A percentile compares a stretch with the other conserved stretches of the same genome.
These are phyloP conservation scores for Cynaeus angustus DNA, from an alignment of 2,888 invertebrate genomes.

Conservation along the genomic window DNA sequence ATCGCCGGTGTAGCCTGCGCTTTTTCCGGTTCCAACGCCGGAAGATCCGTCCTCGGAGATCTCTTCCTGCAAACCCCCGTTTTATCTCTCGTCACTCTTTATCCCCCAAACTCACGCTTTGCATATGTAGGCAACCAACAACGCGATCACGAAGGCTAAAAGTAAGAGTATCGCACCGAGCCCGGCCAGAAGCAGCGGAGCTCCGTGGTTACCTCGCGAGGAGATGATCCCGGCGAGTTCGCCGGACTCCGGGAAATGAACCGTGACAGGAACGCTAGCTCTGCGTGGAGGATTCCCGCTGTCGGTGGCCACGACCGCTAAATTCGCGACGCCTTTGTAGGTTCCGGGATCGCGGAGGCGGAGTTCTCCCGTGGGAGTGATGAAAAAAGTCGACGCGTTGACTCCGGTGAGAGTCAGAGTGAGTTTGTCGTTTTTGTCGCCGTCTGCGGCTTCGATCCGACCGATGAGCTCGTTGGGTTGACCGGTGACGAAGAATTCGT, in stretches of 20 bases:
- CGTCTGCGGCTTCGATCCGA: conserved; percentile 89
- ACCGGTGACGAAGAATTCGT: conserved; percentile 81
- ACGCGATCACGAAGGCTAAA: conserved; percentile 83
- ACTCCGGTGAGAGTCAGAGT: conserved; percentile 77
- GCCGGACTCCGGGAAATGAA: conserved; percentile 75
- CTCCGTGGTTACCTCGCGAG: conserved; percentile 61
- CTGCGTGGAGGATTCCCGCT: conserved; percentile 88
- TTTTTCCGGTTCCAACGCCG: conserved; percentile 61
- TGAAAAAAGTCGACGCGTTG: conserved; percentile 73
- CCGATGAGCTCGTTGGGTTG: conserved; percentile 72
- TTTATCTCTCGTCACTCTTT: not conserved
- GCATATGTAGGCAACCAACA: conserved; percentile 85
- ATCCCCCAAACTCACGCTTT: conserved; percentile 77
- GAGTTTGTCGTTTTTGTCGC: conserved; percentile 85
- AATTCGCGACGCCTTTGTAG: conserved; percentile 76
- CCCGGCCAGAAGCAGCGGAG: conserved; percentile 73
- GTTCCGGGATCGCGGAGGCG: conserved; percentile 71
- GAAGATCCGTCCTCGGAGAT: conserved; percentile 64
- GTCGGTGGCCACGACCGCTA: conserved; percentile 89
- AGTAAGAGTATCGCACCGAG: conserved; percentile 83
- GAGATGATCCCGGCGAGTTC: conserved; percentile 65
- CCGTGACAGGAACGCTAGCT: conserved; percentile 80
- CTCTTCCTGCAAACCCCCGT: conserved; percentile 29
- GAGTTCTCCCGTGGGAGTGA: conserved; percentile 81
- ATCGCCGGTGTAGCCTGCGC: conserved; percentile 62